These are phyloP conservation scores for Balaeniceps rex DNA, from an alignment of 2,113 vertebrate species.

Conservation along the genomic window DNA sequence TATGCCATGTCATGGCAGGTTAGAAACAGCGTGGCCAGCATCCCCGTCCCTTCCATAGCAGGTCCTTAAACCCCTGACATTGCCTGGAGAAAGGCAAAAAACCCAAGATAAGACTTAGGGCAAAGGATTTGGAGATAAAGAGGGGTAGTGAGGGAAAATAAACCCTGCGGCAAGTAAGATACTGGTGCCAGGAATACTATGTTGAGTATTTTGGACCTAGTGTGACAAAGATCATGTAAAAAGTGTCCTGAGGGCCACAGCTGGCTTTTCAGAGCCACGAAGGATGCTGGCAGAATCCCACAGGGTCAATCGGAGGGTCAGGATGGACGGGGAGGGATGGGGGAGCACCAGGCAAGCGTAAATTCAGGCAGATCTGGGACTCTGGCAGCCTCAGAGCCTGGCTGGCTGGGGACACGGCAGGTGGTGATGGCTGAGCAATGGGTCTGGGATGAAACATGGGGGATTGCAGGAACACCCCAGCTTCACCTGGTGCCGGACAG, in stretches of 20 bases:
- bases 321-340: background rate
- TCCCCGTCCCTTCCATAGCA: rapidly evolving
- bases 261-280: rapidly evolving
- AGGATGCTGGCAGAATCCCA: background rate
- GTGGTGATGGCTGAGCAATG: background rate
- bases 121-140: background rate
- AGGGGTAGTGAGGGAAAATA: background rate
- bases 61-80: background rate
- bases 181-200: background rate
- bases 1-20: rapidly evolving
- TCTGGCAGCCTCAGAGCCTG: rapidly evolving
- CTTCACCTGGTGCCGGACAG: rapidly evolving
- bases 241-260: background rate
- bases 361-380: background rate
- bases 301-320: background rate
- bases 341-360: background rate
- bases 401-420: background rate
- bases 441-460: rapidly evolving
- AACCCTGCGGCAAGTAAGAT: rapidly evolving
- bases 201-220: background rate
- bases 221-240: background rate
- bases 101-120: background rate
- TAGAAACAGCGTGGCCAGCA: rapidly evolving
- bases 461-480: rapidly evolving
- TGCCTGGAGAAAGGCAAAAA: background rate